phyloP scores from a whole-genome alignment of 2,888 invertebrate species.

The Carterocephalus palaemon region DNA sequence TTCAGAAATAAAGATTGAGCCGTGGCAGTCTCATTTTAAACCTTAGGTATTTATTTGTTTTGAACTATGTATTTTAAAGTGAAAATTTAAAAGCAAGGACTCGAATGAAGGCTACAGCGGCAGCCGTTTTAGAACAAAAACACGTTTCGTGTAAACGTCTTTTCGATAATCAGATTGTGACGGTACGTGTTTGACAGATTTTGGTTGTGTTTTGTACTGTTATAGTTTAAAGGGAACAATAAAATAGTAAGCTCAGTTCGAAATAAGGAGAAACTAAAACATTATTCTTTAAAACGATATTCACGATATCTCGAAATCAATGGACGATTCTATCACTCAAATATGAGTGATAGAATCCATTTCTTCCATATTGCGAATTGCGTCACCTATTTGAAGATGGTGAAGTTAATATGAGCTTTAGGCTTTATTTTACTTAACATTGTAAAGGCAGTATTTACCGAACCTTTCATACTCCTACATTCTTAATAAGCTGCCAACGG shows the following conservation, averaged over 20 bases:
- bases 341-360: too few species aligned
- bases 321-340: too few species aligned
- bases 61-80: conserved; percentile 2
- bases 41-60: neutral
- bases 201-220: neutral
- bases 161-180: conserved; percentile 26
- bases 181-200: conserved; percentile 11
- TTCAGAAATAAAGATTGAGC: too few species aligned
- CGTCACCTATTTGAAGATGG: too few species aligned
- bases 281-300: too few species aligned
- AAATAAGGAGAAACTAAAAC: neutral
- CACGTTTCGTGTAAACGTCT: conserved; percentile 25
- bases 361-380: too few species aligned
- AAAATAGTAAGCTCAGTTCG: too few species aligned
- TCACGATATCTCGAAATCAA: too few species aligned
- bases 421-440: conserved; percentile 3
- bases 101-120: conserved; percentile 9
- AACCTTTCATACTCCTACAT: conserved; percentile 24
- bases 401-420: neutral
- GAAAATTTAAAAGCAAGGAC: conserved; percentile 16
- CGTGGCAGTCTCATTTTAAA: too few species aligned
- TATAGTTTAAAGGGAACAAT: neutral
- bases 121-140: conserved; percentile 23
- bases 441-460: conserved; percentile 2
- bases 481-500: conserved; percentile 25